A percentile compares a stretch with the other conserved stretches of the same genome.
Evolutionary conservation across 2,113 vertebrate species (phyloP).

Genomic region (Syngnathus typhle): DNA sequence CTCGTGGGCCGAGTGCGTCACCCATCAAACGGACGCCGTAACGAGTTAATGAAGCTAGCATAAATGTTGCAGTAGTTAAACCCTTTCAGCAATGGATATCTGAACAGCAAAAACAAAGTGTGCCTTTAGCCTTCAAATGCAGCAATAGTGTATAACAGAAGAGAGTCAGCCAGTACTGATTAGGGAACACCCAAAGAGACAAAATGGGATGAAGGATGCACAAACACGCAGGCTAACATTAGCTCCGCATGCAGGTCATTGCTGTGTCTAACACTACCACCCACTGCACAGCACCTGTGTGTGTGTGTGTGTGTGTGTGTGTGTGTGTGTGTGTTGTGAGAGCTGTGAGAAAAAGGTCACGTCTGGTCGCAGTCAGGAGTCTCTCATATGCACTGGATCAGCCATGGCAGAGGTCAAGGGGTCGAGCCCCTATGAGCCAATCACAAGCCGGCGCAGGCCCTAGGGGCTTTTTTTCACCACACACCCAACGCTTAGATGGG

Average conservation of each 20-base stretch:
- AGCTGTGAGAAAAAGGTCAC: conserved; percentile 37
- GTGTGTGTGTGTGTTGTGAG: conserved; percentile 14
- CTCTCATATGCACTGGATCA: conserved; percentile 66
- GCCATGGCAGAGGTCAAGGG: conserved; percentile 39
- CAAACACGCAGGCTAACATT: neutral
- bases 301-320: conserved; percentile 15
- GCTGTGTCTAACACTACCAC: conserved; percentile 35
- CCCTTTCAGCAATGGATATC: neutral
- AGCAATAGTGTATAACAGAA: conserved; percentile 15
- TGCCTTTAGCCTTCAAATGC: neutral
- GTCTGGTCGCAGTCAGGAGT: conserved; percentile 57
- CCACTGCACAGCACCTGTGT: conserved; percentile 40
- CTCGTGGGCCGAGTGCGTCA: neutral
- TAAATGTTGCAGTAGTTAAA: neutral
- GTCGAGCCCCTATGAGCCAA: conserved; percentile 48
- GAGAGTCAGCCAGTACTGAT: conserved; percentile 18
- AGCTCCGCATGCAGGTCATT: conserved; percentile 12
- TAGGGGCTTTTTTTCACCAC: conserved; percentile 24
- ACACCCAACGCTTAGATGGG: conserved; percentile 47
- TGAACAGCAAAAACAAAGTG: neutral
- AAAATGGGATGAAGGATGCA: conserved; percentile 21
- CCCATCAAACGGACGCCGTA: neutral
- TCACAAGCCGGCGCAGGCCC: conserved; percentile 40
- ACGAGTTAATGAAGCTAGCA: neutral
- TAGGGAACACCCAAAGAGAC: conserved; percentile 16